These are phyloP conservation scores for Cavia porcellus DNA, from an alignment of 2,113 vertebrate genomes.

Conservation along the genomic window DNA sequence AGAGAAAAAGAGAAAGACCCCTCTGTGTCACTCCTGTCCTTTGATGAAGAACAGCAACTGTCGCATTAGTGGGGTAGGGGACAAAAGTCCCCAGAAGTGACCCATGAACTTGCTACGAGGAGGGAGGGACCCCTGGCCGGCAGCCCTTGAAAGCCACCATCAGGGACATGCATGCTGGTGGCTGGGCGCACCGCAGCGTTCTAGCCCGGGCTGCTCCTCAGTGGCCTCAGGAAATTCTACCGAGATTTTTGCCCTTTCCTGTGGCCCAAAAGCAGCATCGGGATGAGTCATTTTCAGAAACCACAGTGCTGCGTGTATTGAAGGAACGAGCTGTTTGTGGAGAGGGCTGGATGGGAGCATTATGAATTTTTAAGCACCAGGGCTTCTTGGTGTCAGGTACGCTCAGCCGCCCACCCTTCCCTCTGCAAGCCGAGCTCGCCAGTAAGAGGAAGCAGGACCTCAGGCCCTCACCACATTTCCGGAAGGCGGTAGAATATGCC, in stretches of 20 bases:
- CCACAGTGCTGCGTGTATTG: background rate
- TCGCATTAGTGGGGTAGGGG: accelerated
- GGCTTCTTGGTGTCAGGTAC: background rate
- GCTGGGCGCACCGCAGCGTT: background rate
- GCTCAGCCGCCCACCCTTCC: background rate
- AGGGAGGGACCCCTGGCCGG: too few species aligned
- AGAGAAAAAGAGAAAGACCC: slow-evolving; percentile 17
- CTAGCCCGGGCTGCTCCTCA: background rate
- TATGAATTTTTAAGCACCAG: slow-evolving; percentile 37
- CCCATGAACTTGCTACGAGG: background rate
- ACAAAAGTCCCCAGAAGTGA: background rate
- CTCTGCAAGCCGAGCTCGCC: background rate
- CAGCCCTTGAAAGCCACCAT: accelerated
- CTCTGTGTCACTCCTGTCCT: background rate
- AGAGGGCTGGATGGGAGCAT: background rate
- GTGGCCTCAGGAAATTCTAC: background rate
- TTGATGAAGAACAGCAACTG: background rate
- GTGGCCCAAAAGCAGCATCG: background rate
- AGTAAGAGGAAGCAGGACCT: slow-evolving; percentile 36
- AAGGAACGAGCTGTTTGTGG: background rate
- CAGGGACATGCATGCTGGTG: accelerated
- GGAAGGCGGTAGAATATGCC: background rate
- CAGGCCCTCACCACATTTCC: background rate
- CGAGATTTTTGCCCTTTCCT: background rate
- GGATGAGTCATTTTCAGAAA: background rate